These are phyloP conservation scores for Mythimna albipuncta DNA, from an alignment of 2,888 invertebrate genomes.

Conservation along the genomic window DNA sequence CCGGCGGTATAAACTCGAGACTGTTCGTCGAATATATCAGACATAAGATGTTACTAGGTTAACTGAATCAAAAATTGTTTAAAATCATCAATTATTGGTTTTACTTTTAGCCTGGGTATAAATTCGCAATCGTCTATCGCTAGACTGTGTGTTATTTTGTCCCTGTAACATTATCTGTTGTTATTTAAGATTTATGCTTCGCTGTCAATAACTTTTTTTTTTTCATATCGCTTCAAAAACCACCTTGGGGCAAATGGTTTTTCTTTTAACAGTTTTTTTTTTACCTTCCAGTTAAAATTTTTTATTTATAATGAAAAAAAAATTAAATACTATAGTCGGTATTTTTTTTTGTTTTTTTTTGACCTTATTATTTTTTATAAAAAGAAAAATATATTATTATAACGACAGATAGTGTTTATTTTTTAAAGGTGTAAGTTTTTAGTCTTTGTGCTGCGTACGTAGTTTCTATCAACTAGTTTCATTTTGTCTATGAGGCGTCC, in stretches of 20 bases:
- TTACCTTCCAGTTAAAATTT: not conserved
- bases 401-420: slow-evolving; percentile 71
- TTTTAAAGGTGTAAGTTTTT: slow-evolving; percentile 80
- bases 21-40: too few species aligned
- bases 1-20: too few species aligned
- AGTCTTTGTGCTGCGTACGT: slow-evolving; percentile 84
- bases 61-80: too few species aligned
- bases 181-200: slow-evolving; percentile 62
- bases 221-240: slow-evolving; percentile 48
- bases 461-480: slow-evolving; percentile 74
- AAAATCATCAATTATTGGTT: not conserved
- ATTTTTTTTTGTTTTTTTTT: not conserved
- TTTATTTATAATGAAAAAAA: not conserved
- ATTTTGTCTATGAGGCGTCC: slow-evolving; percentile 72
- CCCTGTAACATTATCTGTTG: slow-evolving; percentile 77
- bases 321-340: slow-evolving; percentile 3
- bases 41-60: too few species aligned
- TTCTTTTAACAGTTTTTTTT: slow-evolving; percentile 22
- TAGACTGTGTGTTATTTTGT: slow-evolving; percentile 82
- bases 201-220: slow-evolving; percentile 52
- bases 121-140: slow-evolving; percentile 56
- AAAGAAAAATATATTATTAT: slow-evolving; percentile 19
- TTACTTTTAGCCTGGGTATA: not conserved
- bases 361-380: not conserved
- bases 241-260: slow-evolving; percentile 61